phyloP scores from a whole-genome alignment of 2,888 invertebrate species.

The Dryocosmus kuriphilus region DNA sequence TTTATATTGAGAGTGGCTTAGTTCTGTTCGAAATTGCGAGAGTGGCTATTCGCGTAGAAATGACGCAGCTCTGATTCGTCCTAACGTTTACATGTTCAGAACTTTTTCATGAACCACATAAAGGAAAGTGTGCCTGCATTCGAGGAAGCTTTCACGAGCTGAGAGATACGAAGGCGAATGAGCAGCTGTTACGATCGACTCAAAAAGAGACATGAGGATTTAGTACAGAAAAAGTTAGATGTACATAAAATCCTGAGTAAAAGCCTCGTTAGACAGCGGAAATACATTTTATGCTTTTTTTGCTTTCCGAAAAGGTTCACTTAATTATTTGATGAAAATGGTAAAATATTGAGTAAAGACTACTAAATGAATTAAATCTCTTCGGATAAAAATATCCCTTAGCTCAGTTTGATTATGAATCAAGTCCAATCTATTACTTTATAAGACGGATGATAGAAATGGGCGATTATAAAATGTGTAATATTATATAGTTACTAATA shows the following conservation, averaged over 20 bases:
- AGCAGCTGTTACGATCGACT: conserved; percentile 39
- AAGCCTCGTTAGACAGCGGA: conserved; percentile 12
- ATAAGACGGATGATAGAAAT: background rate
- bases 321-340: background rate
- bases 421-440: background rate
- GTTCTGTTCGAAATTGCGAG: conserved; percentile 17
- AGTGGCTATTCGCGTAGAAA: conserved; percentile 26
- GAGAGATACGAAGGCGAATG: conserved; percentile 36
- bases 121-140: conserved; percentile 38
- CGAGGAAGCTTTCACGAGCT: conserved; percentile 35
- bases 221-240: conserved; percentile 21
- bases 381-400: background rate
- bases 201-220: conserved; percentile 34
- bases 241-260: conserved; percentile 30
- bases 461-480: background rate
- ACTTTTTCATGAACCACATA: conserved; percentile 39
- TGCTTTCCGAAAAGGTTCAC: background rate
- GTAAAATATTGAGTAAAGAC: background rate
- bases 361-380: background rate
- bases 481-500: no score
- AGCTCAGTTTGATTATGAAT: no score
- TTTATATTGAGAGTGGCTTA: conserved; percentile 3
- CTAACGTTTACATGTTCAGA: conserved; percentile 33
- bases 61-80: conserved; percentile 30
- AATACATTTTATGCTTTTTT: conserved; percentile 18